Evolutionary conservation across 2,113 vertebrate species (phyloP).

Genomic region (Struthidea cinerea): DNA sequence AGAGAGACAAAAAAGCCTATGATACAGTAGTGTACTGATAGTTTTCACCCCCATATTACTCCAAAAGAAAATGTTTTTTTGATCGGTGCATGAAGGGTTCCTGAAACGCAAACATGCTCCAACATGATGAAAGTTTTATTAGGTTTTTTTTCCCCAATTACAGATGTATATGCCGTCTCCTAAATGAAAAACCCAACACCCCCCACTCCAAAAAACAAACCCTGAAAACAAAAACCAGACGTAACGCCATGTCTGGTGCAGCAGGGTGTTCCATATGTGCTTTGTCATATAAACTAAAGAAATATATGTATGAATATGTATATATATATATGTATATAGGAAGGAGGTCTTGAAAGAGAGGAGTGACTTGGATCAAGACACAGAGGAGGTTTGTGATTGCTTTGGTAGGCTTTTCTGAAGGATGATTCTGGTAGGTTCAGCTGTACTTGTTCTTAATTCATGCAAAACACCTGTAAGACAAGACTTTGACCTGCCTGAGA

Average conservation of each 20-base stretch:
- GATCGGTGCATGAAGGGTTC: neutral
- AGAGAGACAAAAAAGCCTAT: neutral
- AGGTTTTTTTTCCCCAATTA: neutral
- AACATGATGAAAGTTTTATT: constrained; percentile 29
- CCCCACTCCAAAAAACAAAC: neutral
- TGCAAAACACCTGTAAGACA: neutral
- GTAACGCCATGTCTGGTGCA: neutral
- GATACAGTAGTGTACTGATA: constrained; percentile 9
- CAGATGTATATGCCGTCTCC: neutral
- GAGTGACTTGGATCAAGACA: neutral
- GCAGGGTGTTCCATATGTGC: neutral
- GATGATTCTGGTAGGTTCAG: neutral
- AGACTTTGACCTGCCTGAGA: neutral
- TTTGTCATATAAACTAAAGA: neutral
- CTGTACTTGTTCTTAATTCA: neutral
- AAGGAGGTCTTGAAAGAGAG: neutral
- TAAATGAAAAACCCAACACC: neutral
- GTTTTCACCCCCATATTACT: constrained; percentile 7
- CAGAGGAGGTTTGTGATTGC: neutral
- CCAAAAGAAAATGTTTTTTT: constrained; percentile 13
- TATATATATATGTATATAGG: no score
- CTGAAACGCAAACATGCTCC: neutral
- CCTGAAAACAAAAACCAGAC: neutral
- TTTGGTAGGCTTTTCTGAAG: neutral
- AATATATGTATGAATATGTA: neutral